Base-by-base conservation (phyloP, 2,888 invertebrate species). In the Aelia acuminata region DNA sequence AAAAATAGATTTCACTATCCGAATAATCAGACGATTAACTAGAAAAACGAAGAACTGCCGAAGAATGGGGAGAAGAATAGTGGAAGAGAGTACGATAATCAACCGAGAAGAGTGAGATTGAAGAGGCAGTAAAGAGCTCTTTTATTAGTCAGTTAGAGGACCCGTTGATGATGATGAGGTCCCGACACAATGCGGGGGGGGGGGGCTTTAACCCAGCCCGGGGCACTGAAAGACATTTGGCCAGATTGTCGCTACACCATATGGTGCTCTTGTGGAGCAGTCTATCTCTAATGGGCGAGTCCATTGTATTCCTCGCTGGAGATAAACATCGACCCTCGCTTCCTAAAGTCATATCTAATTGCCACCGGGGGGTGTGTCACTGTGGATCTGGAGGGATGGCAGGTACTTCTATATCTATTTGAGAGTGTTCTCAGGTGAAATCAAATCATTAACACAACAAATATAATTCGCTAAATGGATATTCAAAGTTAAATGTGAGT, bases 191-290 rank as follows among this genome's bases (percentile, higher is more conserved):
- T 26, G 7, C 0, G n/a, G 80, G 75, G 43, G 26, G 35, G 70
- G 70, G 7, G 75, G 11, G 39, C 22, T 43, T 20, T 11, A 22
- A 18, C 75, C n/a, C 31, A 10, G 43, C 39, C 43, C 15, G 22
- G n/a, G 22, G 22, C 43, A 43, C 31, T 35, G 80, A 47, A 22
- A 80, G 80, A 47, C 80, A 80, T 80, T 80, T 80, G 80, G 80
- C 80, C 43, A 80, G 80, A 80, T 80, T 80, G 80, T 80, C 80
- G 43, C 80, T n/a, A 15, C 80, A 80, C 80, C 80, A 80, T 80
- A 80, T 80, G 80, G 80, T 80, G 10, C n/a, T 43, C 3, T 57
- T 22, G n/a, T n/a, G 39, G 75, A 22, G 20, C 26, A 57, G 57
- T 18, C 80, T 35, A 47, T 47, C 43, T 20, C 80, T 80, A 80